phyloP scores from a whole-genome alignment of 2,797 vertebrate species.

The Phalanger gymnotis region DNA sequence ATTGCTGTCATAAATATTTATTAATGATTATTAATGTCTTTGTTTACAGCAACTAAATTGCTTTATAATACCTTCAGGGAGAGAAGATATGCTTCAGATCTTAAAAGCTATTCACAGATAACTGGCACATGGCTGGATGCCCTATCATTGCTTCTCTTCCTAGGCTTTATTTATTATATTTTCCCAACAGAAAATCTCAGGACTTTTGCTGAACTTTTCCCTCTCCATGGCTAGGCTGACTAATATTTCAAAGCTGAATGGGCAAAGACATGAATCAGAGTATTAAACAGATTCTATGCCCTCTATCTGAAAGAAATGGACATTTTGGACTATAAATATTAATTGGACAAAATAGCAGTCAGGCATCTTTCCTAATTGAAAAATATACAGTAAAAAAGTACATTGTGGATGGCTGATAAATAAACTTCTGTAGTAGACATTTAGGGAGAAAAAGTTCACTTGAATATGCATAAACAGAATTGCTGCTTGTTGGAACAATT shows the following conservation, averaged over 20 bases:
- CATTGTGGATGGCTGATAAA: slow-evolving; percentile 47
- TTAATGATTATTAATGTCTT: slow-evolving; percentile 47
- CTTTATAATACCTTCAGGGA: slow-evolving; percentile 15
- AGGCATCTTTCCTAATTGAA: slow-evolving; percentile 59
- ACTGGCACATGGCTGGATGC: not conserved
- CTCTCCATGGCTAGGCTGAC: not conserved
- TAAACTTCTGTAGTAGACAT: slow-evolving; percentile 38
- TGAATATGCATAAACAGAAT: slow-evolving; percentile 34
- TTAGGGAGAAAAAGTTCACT: slow-evolving; percentile 44
- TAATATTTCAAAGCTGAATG: slow-evolving; percentile 42
- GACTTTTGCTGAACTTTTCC: not conserved
- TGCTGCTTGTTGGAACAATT: slow-evolving; percentile 33
- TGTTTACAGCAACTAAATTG: slow-evolving; percentile 29
- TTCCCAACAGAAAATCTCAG: not conserved
- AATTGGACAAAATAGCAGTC: slow-evolving; percentile 55
- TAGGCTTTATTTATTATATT: not conserved
- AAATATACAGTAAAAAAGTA: slow-evolving; percentile 46
- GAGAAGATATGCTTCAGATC: slow-evolving; percentile 21
- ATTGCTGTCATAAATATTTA: slow-evolving; percentile 44
- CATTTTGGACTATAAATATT: slow-evolving; percentile 59
- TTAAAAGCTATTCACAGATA: not conserved
- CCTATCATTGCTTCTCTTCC: slow-evolving; percentile 15
- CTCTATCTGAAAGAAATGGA: slow-evolving; percentile 53
- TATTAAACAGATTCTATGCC: slow-evolving; percentile 44
- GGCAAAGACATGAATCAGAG: slow-evolving; percentile 48